phyloP scores from a whole-genome alignment of 2,797 vertebrate genomes.

The Gambusia yucatana region DNA sequence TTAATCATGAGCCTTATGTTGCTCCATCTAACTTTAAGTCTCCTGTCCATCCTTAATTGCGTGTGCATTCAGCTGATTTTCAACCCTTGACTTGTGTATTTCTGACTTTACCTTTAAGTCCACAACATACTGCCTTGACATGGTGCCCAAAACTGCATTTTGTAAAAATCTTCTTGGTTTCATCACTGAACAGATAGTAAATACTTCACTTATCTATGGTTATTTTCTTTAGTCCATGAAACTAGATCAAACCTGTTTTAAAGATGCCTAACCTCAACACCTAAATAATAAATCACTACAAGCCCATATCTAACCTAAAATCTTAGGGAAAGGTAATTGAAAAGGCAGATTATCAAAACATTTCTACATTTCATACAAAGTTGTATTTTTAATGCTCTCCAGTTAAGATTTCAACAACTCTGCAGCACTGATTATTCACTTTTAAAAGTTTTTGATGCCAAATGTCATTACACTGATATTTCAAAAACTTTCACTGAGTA shows the following conservation, averaged over 20 bases:
- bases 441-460: not conserved
- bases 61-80: not conserved
- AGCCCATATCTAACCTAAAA: not conserved
- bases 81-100: not conserved
- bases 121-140: not conserved
- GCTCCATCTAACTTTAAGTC: not conserved
- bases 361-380: not conserved
- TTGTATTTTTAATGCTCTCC: not conserved
- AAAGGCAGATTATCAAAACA: not conserved
- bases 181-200: not conserved
- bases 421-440: not conserved
- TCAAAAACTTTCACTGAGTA: not conserved
- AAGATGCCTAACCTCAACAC: not conserved
- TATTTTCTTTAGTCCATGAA: not conserved
- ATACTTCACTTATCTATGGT: not conserved
- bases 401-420: not conserved
- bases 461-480: not conserved
- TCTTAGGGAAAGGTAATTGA: not conserved
- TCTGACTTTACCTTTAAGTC: not conserved
- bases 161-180: not conserved
- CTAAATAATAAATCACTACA: not conserved
- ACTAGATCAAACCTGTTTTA: not conserved
- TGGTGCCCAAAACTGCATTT: not conserved
- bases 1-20: not conserved
- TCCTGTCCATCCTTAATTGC: not conserved